A percentile compares a stretch with the other conserved stretches of the same genome.
Conservation (phyloP, 2,797 vertebrate species). For the Oryzias sinensis region DNA sequence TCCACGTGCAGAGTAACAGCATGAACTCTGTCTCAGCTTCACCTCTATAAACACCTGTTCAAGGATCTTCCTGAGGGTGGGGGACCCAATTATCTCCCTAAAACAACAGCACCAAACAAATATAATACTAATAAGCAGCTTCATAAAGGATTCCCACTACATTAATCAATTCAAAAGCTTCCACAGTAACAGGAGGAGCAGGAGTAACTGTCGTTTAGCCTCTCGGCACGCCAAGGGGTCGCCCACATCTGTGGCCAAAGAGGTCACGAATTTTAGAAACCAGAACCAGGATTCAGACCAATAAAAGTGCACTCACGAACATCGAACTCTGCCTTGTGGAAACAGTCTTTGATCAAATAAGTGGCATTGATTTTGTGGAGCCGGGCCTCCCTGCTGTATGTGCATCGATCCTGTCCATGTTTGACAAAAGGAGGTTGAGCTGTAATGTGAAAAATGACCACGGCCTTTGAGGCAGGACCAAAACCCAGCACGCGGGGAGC, state of each 20-base stretch:
- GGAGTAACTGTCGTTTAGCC: constrained; percentile 19
- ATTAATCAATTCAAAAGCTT: neutral
- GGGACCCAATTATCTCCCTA: constrained; percentile 32
- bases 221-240: constrained; percentile 47
- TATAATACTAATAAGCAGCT: constrained; percentile 1
- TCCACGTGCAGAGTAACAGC: constrained; percentile 54
- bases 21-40: constrained; percentile 32
- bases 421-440: constrained; percentile 56
- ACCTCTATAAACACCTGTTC: constrained; percentile 67
- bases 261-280: constrained; percentile 4
- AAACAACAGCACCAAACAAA: constrained; percentile 51
- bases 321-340: constrained; percentile 35
- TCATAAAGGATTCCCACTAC: constrained; percentile 8
- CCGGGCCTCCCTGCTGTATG: constrained; percentile 53
- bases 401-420: constrained; percentile 68
- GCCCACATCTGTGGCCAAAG: constrained; percentile 28
- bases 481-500: constrained; percentile 44
- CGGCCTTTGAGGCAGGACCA: constrained; percentile 33
- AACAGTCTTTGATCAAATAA: constrained; percentile 65
- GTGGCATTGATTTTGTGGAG: constrained; percentile 58
- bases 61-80: constrained; percentile 31
- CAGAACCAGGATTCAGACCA: constrained; percentile 5
- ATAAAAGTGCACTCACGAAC: constrained; percentile 12
- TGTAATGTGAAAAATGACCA: constrained; percentile 67
- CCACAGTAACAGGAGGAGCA: no score